A percentile compares a stretch with the other conserved stretches of the same genome.
Evolutionary conservation across 2,888 invertebrate genomes (phyloP).

Genomic region (Drosophila melanosoma): DNA sequence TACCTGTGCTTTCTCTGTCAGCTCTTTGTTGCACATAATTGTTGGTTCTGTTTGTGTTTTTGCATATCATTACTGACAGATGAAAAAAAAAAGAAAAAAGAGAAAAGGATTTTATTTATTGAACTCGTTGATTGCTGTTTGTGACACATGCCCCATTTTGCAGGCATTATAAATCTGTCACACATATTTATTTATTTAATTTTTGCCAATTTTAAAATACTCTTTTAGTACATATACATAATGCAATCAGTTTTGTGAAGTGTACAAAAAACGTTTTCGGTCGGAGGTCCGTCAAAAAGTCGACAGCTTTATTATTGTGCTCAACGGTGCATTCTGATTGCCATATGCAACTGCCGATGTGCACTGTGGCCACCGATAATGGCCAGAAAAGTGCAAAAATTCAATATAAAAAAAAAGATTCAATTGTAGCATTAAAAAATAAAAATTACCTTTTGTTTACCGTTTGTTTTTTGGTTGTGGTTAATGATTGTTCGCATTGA

Average conservation of each 20-base stretch:
- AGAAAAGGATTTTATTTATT: slow-evolving; percentile 16
- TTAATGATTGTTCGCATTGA: slow-evolving; percentile 3
- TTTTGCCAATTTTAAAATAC: background rate
- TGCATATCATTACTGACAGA: slow-evolving; percentile 6
- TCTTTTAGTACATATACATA: background rate
- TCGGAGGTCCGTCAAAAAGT: slow-evolving; percentile 12
- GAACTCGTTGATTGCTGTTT: slow-evolving; percentile 20
- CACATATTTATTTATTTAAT: background rate
- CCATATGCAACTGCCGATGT: slow-evolving; percentile 42
- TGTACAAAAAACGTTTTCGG: background rate
- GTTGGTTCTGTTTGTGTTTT: background rate
- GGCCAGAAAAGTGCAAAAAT: background rate
- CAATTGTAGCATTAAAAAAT: slow-evolving; percentile 17
- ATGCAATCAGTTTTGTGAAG: background rate
- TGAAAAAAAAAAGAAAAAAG: slow-evolving; percentile 18
- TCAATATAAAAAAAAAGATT: background rate
- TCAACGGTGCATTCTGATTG: slow-evolving; percentile 62
- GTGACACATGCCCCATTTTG: background rate
- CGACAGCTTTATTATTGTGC: slow-evolving; percentile 52
- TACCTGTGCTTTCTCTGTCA: background rate
- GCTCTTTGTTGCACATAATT: slow-evolving; percentile 6
- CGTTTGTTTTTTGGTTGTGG: background rate
- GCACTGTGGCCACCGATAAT: slow-evolving; percentile 9
- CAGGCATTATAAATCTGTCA: too few relatives aligned
- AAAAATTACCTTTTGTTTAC: slow-evolving; percentile 19